Conservation (phyloP, 2,113 vertebrate genomes). For the Sakesphorus luctuosus region DNA sequence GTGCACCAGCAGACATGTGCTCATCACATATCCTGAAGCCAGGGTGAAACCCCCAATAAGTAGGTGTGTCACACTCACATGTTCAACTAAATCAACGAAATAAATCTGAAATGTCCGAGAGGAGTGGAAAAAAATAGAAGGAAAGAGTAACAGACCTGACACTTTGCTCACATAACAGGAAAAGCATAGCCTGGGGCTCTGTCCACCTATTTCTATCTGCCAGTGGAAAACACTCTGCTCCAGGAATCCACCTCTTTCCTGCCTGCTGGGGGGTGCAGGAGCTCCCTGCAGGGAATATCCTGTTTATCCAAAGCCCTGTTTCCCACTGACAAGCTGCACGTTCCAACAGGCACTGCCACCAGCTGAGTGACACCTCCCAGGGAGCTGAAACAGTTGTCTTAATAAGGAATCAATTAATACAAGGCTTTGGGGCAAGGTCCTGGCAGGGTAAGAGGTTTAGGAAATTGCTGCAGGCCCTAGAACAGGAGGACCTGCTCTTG, state of each 20-base stretch:
- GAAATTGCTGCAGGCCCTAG: background rate
- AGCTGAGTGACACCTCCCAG: background rate
- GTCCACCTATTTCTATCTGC: background rate
- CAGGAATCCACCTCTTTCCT: slow-evolving; percentile 24
- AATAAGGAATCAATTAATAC: background rate
- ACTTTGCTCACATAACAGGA: slow-evolving; percentile 45
- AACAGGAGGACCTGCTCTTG: background rate
- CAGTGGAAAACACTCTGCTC: slow-evolving; percentile 10
- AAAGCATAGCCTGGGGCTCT: background rate
- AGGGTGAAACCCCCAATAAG: background rate
- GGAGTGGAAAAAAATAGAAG: background rate
- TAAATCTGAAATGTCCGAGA: fast-evolving
- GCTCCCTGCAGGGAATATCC: slow-evolving; percentile 3
- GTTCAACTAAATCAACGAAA: background rate
- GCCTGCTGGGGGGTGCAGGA: background rate
- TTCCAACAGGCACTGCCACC: background rate
- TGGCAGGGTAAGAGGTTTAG: background rate
- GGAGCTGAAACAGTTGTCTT: background rate
- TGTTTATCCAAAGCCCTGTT: background rate
- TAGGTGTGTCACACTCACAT: background rate
- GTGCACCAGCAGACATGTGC: background rate
- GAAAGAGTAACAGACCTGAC: background rate
- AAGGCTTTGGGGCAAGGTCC: background rate
- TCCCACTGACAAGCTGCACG: background rate
- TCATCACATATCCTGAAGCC: background rate